Evolutionary conservation across 2,888 invertebrate genomes (phyloP).

Genomic region (Acleris emargana): DNA sequence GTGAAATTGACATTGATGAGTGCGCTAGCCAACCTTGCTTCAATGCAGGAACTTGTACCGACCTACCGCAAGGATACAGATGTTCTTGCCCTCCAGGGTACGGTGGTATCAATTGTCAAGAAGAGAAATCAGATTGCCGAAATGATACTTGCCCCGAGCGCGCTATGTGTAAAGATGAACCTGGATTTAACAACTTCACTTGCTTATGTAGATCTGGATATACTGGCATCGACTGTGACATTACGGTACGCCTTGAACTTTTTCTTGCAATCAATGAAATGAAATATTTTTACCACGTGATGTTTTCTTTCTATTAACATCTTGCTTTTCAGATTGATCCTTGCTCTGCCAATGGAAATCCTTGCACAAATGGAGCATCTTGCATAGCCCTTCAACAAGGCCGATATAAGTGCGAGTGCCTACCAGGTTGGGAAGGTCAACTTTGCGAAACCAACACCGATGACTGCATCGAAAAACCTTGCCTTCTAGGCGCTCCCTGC

Average conservation of each 20-base stretch:
- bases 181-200: conserved; percentile 93
- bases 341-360: conserved; percentile 94
- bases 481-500: conserved; percentile 94
- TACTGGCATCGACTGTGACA: conserved; percentile 95
- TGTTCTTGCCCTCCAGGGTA: conserved; percentile 95
- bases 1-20: conserved; percentile 97
- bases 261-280: neutral
- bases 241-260: conserved; percentile 86
- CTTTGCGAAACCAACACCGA: conserved; percentile 96
- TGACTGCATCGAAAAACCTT: conserved; percentile 96
- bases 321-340: conserved; percentile 89
- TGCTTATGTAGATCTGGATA: conserved; percentile 98
- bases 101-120: conserved; percentile 97
- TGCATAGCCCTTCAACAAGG: conserved; percentile 96
- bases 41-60: conserved; percentile 95
- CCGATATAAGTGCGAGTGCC: conserved; percentile 96
- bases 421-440: conserved; percentile 98
- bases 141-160: conserved; percentile 96
- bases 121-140: conserved; percentile 94
- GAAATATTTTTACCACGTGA: neutral
- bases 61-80: conserved; percentile 95
- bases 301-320: neutral
- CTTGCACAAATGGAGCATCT: conserved; percentile 94
- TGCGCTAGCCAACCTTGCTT: conserved; percentile 97
- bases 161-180: conserved; percentile 98